phyloP scores from a whole-genome alignment of 2,113 vertebrate species.

The Phyllostomus hastatus region DNA sequence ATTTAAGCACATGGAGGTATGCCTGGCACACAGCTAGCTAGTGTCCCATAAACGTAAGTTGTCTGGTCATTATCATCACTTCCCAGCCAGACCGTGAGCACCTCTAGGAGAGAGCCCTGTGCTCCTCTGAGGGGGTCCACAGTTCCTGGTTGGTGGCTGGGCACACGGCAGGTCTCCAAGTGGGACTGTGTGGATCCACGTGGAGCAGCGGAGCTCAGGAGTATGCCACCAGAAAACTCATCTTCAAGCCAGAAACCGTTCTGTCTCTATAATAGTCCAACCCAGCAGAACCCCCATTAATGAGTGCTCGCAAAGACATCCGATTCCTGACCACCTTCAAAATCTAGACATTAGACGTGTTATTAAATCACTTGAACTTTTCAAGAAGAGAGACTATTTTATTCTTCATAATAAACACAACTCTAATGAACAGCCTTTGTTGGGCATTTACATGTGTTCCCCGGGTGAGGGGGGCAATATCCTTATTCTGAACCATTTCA shows the following conservation, averaged over 20 bases:
- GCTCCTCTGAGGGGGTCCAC: background rate
- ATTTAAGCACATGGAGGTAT: background rate
- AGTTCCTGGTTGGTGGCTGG: background rate
- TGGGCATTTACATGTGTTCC: background rate
- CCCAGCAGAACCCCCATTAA: background rate
- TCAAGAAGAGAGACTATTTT: background rate
- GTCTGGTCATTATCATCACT: background rate
- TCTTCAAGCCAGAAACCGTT: background rate
- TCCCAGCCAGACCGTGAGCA: background rate
- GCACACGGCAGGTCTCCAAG: background rate
- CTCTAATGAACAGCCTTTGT: background rate
- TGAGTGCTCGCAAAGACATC: background rate
- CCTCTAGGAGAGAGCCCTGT: background rate
- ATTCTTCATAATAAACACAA: background rate
- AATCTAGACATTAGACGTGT: background rate
- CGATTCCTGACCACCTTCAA: background rate
- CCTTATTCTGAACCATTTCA: background rate
- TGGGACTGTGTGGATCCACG: background rate
- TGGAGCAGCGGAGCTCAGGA: background rate
- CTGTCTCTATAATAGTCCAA: background rate
- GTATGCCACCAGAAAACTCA: background rate
- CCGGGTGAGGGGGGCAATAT: background rate
- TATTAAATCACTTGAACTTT: background rate
- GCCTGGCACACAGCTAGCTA: background rate
- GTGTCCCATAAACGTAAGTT: background rate